These are phyloP conservation scores for Opisthograptis luteolata DNA, from an alignment of 2,888 invertebrate genomes.

Conservation along the genomic window DNA sequence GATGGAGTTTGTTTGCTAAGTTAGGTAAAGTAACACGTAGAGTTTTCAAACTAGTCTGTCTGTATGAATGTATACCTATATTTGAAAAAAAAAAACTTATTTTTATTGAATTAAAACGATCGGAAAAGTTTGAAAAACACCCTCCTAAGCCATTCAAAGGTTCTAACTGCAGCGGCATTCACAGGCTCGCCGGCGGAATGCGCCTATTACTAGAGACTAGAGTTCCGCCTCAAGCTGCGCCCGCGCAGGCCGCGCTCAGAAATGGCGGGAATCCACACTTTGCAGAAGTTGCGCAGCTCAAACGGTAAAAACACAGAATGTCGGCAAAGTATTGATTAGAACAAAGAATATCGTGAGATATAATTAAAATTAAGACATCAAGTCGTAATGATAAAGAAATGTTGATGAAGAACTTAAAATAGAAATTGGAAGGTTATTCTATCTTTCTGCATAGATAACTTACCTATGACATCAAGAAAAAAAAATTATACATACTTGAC, in stretches of 20 bases:
- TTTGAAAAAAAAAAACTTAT: too few species aligned
- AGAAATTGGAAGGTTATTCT: too few species aligned
- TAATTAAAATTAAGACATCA: background rate
- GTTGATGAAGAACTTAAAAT: too few species aligned
- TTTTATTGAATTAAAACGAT: too few species aligned
- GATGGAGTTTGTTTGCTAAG: too few species aligned
- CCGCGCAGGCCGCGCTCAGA: slow-evolving; percentile 1
- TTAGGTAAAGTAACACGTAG: too few species aligned
- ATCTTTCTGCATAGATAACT: too few species aligned
- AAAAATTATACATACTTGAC: too few species aligned
- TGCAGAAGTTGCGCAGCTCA: background rate
- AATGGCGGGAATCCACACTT: slow-evolving; percentile 60
- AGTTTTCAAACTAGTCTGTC: too few species aligned
- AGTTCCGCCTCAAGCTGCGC: slow-evolving; percentile 70
- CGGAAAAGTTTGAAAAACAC: slow-evolving; percentile 31
- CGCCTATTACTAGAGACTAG: slow-evolving; percentile 69
- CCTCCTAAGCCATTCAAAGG: slow-evolving; percentile 57
- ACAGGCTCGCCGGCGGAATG: slow-evolving; percentile 67
- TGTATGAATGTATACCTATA: too few species aligned
- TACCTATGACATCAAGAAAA: too few species aligned
- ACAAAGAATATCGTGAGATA: background rate
- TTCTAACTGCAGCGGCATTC: slow-evolving; percentile 63
- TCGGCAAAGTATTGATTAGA: background rate
- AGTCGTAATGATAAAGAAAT: background rate
- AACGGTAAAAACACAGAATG: background rate